Evolutionary conservation across 2,113 vertebrate species (phyloP).

Genomic region (Coreoperca whiteheadi): DNA sequence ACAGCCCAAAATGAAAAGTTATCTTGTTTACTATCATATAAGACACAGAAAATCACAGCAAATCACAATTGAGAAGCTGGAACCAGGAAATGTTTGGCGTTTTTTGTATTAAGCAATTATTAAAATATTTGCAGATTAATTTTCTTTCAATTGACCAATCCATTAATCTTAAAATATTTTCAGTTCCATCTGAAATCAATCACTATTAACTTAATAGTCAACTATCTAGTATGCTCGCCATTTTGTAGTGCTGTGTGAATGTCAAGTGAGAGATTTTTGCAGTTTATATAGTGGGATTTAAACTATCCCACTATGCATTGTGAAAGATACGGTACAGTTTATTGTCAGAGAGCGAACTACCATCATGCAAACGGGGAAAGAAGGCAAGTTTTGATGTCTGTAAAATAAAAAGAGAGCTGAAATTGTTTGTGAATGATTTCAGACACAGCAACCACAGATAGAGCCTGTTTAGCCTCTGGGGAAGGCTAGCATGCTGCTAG

Average conservation of each 20-base stretch:
- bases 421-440: not conserved
- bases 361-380: not conserved
- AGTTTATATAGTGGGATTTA: not conserved
- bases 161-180: not conserved
- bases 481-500: not conserved
- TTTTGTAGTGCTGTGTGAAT: not conserved
- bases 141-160: not conserved
- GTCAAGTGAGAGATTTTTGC: not conserved
- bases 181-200: not conserved
- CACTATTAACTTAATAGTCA: not conserved
- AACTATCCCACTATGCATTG: too few relatives aligned
- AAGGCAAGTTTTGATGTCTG: not conserved
- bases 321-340: not conserved
- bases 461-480: not conserved
- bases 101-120: not conserved
- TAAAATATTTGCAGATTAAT: too few relatives aligned
- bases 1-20: not conserved
- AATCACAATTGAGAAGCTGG: not conserved
- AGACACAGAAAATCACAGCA: not conserved
- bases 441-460: not conserved
- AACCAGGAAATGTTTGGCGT: not conserved
- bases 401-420: not conserved
- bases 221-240: not conserved
- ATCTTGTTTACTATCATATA: not conserved
- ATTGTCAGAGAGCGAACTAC: not conserved